Conservation (phyloP, 2,888 invertebrate genomes). For the Callyntrura guangdongensis region DNA sequence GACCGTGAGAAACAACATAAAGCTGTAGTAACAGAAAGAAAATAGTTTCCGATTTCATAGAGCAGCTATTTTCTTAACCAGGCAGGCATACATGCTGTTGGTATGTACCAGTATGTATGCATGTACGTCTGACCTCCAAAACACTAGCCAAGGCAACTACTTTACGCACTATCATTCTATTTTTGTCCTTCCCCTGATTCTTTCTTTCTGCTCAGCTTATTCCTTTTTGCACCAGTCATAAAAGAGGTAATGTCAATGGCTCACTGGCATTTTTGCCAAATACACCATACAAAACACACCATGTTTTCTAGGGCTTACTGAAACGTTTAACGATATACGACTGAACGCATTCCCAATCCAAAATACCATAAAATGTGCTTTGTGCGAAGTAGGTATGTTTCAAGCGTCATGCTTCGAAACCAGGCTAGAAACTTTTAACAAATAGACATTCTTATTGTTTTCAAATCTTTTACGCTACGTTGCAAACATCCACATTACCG, state of each 20-base stretch:
- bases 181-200: conserved; percentile 54
- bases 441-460: too few species aligned
- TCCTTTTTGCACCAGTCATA: background rate
- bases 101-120: conserved; percentile 29
- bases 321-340: too few species aligned
- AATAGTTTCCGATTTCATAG: background rate
- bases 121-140: conserved; percentile 70
- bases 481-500: background rate
- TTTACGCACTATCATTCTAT: conserved; percentile 76
- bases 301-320: too few species aligned
- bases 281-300: too few species aligned
- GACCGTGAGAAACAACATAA: conserved; percentile 24
- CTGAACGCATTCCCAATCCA: too few species aligned
- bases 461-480: too few species aligned
- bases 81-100: background rate
- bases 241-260: background rate
- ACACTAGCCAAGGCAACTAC: conserved; percentile 70
- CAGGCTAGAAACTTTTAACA: too few species aligned
- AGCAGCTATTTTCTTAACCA: conserved; percentile 11
- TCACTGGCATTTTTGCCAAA: background rate
- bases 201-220: conserved; percentile 13
- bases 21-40: conserved; percentile 12
- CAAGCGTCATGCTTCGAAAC: too few species aligned
- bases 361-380: too few species aligned
- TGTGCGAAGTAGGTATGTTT: too few species aligned